These are phyloP conservation scores for Eupeodes latifasciatus DNA, from an alignment of 2,888 invertebrate genomes.

Conservation along the genomic window DNA sequence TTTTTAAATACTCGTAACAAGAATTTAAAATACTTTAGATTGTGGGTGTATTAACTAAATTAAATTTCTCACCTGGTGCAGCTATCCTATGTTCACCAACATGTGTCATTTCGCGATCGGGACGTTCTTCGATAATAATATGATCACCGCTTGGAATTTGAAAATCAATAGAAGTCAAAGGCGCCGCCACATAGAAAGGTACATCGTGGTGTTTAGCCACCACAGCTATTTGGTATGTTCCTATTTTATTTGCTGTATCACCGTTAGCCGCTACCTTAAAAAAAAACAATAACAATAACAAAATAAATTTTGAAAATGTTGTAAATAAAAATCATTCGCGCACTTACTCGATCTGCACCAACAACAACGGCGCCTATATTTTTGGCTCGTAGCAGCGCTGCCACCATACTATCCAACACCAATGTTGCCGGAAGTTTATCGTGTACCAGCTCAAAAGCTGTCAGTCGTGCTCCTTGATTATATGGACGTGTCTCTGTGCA, in stretches of 20 bases:
- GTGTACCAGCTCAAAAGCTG: conserved; percentile 97
- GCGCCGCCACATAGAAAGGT: conserved; percentile 98
- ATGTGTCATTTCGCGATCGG: conserved; percentile 95
- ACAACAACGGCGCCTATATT: conserved; percentile 97
- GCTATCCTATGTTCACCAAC: conserved; percentile 94
- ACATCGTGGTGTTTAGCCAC: conserved; percentile 95
- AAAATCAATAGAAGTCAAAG: conserved; percentile 95
- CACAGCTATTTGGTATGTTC: conserved; percentile 97
- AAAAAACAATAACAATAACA: conserved; percentile 36
- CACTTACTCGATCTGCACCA: conserved; percentile 95
- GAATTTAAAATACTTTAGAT: too few species aligned
- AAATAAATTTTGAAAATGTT: conserved; percentile 6
- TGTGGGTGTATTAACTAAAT: too few species aligned
- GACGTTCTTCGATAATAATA: conserved; percentile 97
- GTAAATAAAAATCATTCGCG: background rate
- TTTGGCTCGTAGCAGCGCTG: conserved; percentile 93
- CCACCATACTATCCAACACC: conserved; percentile 97
- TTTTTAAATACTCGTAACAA: too few species aligned
- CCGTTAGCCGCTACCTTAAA: conserved; percentile 94
- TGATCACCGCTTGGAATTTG: conserved; percentile 91
- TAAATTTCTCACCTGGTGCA: conserved; percentile 88
- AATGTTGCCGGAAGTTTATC: conserved; percentile 96
- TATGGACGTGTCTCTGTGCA: conserved; percentile 99
- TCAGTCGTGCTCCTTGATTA: conserved; percentile 97
- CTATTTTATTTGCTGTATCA: conserved; percentile 99